phyloP scores from a whole-genome alignment of 2,797 vertebrate species.

The Benthosema pterotum region DNA sequence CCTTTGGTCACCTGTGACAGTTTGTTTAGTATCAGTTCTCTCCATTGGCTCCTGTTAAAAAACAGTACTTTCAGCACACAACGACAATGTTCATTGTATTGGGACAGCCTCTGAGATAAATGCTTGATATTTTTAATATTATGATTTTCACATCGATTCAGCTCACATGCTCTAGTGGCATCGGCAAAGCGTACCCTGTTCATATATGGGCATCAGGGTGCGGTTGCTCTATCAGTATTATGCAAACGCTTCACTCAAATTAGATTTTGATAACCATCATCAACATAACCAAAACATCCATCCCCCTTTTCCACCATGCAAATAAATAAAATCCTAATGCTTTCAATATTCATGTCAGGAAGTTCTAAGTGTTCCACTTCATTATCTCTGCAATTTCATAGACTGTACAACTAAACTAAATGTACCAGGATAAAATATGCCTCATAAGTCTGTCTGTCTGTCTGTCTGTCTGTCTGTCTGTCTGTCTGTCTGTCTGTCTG shows the following conservation, averaged over 20 bases:
- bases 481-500: no score
- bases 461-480: no score
- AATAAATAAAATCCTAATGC: no score
- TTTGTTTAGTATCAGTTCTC: no score
- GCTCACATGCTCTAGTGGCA: constrained; percentile 10
- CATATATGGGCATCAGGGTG: background rate
- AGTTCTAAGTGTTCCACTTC: constrained; percentile 9
- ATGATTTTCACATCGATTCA: constrained; percentile 17
- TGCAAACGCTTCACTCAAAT: background rate
- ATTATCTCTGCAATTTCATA: background rate
- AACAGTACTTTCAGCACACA: no score
- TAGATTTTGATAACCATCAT: background rate
- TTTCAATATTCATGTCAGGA: constrained; percentile 11
- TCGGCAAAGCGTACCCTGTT: background rate
- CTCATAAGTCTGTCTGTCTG: no score
- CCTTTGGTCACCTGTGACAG: no score
- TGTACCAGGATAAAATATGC: background rate
- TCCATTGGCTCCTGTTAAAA: no score
- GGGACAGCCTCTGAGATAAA: constrained; percentile 9
- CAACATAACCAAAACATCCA: background rate
- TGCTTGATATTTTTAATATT: constrained; percentile 15
- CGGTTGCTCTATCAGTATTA: no score
- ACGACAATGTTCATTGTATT: constrained; percentile 18
- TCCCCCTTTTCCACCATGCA: constrained; percentile 3
- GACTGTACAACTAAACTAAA: constrained; percentile 7